phyloP scores from a whole-genome alignment of 2,888 invertebrate species.

The Pachydiplax longipennis region DNA sequence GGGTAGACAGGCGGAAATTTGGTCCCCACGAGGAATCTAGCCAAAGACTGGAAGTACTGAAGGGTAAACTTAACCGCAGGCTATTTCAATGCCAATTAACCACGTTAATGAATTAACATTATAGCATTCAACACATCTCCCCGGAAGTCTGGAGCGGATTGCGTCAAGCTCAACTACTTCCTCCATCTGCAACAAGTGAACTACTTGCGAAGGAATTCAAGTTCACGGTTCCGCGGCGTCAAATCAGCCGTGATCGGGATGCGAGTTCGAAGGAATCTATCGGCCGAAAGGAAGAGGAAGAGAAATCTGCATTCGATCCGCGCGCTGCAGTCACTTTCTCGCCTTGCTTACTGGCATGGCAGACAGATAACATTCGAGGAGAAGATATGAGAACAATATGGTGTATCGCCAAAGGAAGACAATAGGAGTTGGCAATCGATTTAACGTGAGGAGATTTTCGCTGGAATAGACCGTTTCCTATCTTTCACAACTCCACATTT shows the following conservation, averaged over 20 bases:
- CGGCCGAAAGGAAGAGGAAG: neutral
- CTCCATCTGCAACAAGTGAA: neutral
- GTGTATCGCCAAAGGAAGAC: neutral
- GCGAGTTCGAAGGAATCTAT: neutral
- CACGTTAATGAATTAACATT: too few relatives aligned
- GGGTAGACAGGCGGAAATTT: too few relatives aligned
- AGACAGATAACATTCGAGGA: neutral
- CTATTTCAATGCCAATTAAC: too few relatives aligned
- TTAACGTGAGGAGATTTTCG: neutral
- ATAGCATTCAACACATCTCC: too few relatives aligned
- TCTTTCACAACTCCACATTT: neutral
- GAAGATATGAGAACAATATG: neutral
- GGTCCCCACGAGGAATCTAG: too few relatives aligned
- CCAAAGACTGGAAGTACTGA: too few relatives aligned
- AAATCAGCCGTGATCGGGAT: neutral
- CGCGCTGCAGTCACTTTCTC: neutral
- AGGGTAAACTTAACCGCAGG: too few relatives aligned
- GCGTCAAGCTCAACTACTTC: too few relatives aligned
- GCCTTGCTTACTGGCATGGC: neutral
- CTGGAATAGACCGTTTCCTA: neutral
- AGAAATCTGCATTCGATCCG: neutral
- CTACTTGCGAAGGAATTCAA: neutral
- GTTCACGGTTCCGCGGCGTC: neutral
- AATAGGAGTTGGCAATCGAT: neutral
- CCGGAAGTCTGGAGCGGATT: too few relatives aligned